phyloP scores from a whole-genome alignment of 2,113 vertebrate species.

The Coreoperca whiteheadi region DNA sequence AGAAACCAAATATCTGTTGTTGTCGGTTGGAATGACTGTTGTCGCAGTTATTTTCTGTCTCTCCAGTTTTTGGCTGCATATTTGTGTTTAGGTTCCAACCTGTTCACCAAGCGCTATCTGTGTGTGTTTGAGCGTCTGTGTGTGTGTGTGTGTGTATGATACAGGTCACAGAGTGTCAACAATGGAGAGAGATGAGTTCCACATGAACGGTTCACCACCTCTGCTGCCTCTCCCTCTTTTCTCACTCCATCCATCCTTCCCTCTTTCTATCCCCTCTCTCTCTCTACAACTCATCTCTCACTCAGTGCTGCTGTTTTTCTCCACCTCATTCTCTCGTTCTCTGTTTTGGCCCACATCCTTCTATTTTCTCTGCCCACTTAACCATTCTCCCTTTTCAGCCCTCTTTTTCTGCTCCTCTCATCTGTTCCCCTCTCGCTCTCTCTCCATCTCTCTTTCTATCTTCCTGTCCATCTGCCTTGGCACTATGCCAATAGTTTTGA shows the following conservation, averaged over 20 bases:
- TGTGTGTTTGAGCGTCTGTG: constrained; percentile 44
- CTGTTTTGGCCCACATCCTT: constrained; percentile 22
- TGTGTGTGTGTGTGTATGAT: constrained; percentile 42
- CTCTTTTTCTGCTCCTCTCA: not conserved
- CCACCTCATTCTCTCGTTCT: not conserved
- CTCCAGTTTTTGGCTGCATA: constrained; percentile 42
- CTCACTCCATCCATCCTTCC: constrained; percentile 42
- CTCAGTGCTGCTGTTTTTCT: constrained; percentile 1
- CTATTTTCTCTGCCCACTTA: constrained; percentile 20
- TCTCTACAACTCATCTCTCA: not conserved
- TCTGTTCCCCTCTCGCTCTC: not conserved
- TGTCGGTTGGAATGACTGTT: constrained; percentile 28
- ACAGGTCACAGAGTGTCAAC: constrained; percentile 80
- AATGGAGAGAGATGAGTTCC: constrained; percentile 79
- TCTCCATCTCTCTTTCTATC: not conserved
- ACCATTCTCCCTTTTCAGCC: constrained; percentile 22
- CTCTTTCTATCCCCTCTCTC: constrained; percentile 10
- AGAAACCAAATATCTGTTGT: constrained; percentile 32
- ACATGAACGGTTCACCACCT: constrained; percentile 76
- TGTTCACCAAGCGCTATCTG: constrained; percentile 46
- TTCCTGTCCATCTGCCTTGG: not conserved
- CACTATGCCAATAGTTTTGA: not conserved
- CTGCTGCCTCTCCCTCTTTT: constrained; percentile 41
- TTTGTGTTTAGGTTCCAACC: constrained; percentile 39
- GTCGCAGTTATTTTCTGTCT: constrained; percentile 32